Evolutionary conservation across 1,140 invertebrate genomes (phyloP).

Genomic region (Augochlora pura): DNA sequence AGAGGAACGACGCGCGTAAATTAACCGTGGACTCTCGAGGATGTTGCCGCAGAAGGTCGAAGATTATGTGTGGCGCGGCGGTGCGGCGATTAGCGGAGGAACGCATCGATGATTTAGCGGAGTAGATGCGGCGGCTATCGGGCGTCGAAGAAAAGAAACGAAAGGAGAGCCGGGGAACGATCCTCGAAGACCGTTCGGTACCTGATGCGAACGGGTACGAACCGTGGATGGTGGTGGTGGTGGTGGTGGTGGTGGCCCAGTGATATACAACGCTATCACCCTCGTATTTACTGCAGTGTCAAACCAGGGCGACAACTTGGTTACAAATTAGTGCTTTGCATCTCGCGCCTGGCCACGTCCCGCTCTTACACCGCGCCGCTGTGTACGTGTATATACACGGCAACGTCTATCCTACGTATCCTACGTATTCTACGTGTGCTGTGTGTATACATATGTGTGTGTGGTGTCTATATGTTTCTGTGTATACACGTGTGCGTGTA

Average conservation of each 20-base stretch:
- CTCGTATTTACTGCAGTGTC: constrained; percentile 80
- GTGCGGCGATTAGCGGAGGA: neutral
- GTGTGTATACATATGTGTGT: no score
- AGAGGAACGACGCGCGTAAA: no score
- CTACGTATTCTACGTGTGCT: no score
- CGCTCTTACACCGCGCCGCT: constrained; percentile 66
- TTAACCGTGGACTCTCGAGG: no score
- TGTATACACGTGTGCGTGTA: constrained; percentile 6
- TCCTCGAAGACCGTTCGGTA: constrained; percentile 41
- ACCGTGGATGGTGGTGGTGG: constrained; percentile 60
- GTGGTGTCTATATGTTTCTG: no score
- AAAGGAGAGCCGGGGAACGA: constrained; percentile 10
- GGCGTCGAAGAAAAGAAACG: neutral
- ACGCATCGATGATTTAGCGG: neutral
- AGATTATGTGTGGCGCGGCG: no score
- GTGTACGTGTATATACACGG: constrained; percentile 61
- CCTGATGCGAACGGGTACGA: constrained; percentile 35
- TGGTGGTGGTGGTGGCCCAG: constrained; percentile 67
- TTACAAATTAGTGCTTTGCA: constrained; percentile 80
- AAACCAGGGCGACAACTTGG: constrained; percentile 80
- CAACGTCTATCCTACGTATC: no score
- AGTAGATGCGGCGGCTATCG: no score
- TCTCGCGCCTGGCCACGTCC: constrained; percentile 61
- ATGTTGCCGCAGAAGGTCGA: no score
- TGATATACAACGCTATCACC: constrained; percentile 79